These are phyloP conservation scores for Shinisaurus crocodilurus DNA, from an alignment of 2,113 vertebrate species.

Conservation along the genomic window DNA sequence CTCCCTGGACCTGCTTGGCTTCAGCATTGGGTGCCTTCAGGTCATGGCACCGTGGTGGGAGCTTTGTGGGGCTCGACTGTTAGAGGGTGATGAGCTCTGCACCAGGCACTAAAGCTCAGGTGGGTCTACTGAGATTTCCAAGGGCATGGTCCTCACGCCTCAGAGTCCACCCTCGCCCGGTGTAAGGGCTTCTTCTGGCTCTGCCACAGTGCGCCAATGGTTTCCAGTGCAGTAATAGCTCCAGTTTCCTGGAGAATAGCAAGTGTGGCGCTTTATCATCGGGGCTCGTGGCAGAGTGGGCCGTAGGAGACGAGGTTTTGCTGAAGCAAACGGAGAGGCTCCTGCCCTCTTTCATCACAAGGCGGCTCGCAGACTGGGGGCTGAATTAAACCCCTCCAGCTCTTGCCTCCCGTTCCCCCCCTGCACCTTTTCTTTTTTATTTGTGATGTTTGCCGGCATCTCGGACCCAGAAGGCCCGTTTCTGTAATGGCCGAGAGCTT, in stretches of 20 bases:
- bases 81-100: no score
- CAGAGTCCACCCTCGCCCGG: accelerated
- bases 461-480: not conserved
- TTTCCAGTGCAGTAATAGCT: slow-evolving; percentile 26
- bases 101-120: no score
- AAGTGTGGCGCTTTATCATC: accelerated
- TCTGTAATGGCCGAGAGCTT: not conserved
- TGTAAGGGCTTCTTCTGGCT: not conserved
- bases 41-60: no score
- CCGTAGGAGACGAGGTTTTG: not conserved
- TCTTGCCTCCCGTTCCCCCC: not conserved
- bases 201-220: slow-evolving; percentile 12
- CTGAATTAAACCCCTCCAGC: no score
- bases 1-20: no score
- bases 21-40: no score
- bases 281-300: slow-evolving; percentile 15
- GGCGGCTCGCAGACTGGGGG: not conserved
- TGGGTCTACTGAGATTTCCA: not conserved
- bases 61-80: no score
- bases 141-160: no score
- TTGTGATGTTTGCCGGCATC: not conserved
- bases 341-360: not conserved
- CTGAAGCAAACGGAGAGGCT: not conserved
- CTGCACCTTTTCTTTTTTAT: not conserved
- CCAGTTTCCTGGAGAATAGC: not conserved